phyloP scores from a whole-genome alignment of 2,113 vertebrate genomes.

The Myiozetetes cayanensis region DNA sequence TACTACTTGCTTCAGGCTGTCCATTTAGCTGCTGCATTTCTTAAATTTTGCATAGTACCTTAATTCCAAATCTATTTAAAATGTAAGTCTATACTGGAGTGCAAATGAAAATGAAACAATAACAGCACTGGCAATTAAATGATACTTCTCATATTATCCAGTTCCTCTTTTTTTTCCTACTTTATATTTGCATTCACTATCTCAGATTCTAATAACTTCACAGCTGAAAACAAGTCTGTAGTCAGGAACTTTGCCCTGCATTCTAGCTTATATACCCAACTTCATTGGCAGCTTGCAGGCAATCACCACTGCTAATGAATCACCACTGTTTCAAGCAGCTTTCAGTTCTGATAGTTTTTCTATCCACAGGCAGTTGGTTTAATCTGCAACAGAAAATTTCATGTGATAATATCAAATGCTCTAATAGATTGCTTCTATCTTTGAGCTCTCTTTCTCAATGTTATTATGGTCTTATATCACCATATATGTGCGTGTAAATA shows the following conservation, averaged over 20 bases:
- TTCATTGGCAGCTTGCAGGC: neutral
- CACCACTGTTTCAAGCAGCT: neutral
- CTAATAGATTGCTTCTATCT: neutral
- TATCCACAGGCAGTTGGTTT: neutral
- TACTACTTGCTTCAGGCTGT: neutral
- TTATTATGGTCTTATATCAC: neutral
- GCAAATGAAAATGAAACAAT: neutral
- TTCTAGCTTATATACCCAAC: neutral
- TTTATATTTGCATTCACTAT: neutral
- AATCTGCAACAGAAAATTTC: neutral
- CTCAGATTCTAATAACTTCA: neutral
- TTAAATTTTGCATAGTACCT: neutral
- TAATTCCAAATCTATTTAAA: neutral
- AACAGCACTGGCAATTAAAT: neutral
- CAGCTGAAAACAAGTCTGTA: neutral
- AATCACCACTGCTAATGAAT: neutral
- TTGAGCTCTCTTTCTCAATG: neutral
- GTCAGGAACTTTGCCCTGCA: neutral
- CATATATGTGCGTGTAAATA: accelerated
- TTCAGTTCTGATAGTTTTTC: neutral
- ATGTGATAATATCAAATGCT: neutral
- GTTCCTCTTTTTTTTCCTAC: neutral
- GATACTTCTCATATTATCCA: neutral
- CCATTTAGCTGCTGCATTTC: neutral
- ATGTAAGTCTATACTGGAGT: neutral